Evolutionary conservation across 2,888 invertebrate species (phyloP), one percentile per base, ranked within the genome.

Genomic region (Neelides folsomi): DNA sequence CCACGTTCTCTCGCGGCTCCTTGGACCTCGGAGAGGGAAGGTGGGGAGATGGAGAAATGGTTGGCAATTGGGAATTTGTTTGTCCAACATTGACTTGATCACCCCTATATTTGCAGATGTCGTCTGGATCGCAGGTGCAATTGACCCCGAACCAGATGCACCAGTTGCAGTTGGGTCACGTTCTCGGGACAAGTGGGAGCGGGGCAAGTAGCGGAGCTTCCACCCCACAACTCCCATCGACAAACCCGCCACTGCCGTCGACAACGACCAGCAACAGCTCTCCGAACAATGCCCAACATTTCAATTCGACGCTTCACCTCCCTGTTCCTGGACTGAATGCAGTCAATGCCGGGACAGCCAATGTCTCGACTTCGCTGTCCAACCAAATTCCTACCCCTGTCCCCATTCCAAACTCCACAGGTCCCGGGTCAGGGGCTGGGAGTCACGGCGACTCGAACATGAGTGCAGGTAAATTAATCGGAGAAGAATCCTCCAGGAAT

Each of bases 121-220:
- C 88, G 81, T 86, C 88, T 81, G 87, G 87, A 79, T 84, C 88
- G 79, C 88, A 88, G 82, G 82, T 88, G 83, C 88, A 88, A 58
- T 87, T 88, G 87, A 88, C 88, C 83, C 87, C 88, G 76, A 87
- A 88, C 81, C 55, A 55, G 55, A 53, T 54, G 52, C 62, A 60
- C 48, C 56, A 54, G 16, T 42, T 59, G 46, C 56, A 54, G 16
- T 43, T 62, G 40, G 53, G 57, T 18, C 59, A 59, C 36, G 57
- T 52, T 40, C 48, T 54, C 27, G 57, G 57, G 13, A 38, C 49
- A 12, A 52, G 49, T 36, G 53, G 54, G 34, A 42, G 47, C 19
- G 49, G 35, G 42, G 42, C 16, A 10, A 42, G 20, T 42, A 48
- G 36, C 40, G 47, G 50, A 20, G 20, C 39, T 15, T 49, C 45